Conservation (phyloP, 2,888 invertebrate genomes). For the Orthosia cruda region DNA sequence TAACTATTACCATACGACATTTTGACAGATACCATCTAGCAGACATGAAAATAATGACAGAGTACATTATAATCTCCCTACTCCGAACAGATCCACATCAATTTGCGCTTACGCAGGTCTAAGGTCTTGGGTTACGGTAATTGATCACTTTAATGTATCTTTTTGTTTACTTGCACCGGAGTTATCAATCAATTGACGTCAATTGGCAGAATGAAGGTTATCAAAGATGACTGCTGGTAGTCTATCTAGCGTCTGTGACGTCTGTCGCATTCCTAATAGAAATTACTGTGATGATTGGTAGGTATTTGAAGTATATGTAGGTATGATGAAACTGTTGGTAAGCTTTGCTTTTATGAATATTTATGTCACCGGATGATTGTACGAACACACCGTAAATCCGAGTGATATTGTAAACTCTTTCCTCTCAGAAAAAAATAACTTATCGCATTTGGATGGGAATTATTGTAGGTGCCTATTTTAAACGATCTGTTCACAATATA, state of each 20-base stretch:
- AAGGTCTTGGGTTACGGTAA: conserved; percentile 73
- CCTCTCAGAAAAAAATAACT: no score
- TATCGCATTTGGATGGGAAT: no score
- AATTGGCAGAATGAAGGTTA: conserved; percentile 83
- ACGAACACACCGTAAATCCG: no score
- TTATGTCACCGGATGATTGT: neutral
- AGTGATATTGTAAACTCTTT: no score
- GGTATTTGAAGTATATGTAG: conserved; percentile 11
- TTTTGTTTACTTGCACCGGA: conserved; percentile 84
- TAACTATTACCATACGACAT: conserved; percentile 39
- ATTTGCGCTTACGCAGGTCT: conserved; percentile 66
- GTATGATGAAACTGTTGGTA: conserved; percentile 2
- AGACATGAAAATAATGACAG: conserved; percentile 62
- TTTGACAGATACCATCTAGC: conserved; percentile 50
- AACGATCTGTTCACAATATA: no score
- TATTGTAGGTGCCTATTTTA: no score
- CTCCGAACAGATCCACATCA: conserved; percentile 56
- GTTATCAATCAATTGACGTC: conserved; percentile 90
- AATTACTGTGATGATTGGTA: conserved; percentile 47
- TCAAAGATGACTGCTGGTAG: conserved; percentile 75
- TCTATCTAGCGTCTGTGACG: conserved; percentile 71
- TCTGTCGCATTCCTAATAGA: conserved; percentile 67
- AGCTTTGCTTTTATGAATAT: neutral
- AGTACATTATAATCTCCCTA: conserved; percentile 61
- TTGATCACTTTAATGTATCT: conserved; percentile 81